Evolutionary conservation across 2,797 vertebrate genomes (phyloP).

Genomic region (Eulemur mongoz): DNA sequence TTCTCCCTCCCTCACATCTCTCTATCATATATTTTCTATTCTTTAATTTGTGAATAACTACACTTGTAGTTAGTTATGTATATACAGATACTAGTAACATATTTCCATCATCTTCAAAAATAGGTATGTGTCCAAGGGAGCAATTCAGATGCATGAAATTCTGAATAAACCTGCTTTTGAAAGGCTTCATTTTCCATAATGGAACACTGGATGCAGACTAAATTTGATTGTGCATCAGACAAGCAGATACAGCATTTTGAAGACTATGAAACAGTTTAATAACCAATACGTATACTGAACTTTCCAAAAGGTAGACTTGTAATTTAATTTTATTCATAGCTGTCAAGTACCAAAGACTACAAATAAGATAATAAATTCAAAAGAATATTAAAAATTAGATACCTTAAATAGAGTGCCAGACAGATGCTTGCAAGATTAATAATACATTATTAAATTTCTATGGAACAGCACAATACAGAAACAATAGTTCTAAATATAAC

Average conservation of each 20-base stretch:
- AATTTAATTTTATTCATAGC: constrained; percentile 66
- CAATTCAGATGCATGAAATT: background rate
- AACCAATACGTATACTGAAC: background rate
- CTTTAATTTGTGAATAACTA: background rate
- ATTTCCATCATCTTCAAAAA: background rate
- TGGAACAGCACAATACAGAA: background rate
- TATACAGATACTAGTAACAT: background rate
- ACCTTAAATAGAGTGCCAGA: background rate
- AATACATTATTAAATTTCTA: constrained; percentile 58
- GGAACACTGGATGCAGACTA: background rate
- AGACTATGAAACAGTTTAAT: constrained; percentile 52
- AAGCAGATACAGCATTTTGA: constrained; percentile 29
- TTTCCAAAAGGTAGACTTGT: constrained; percentile 39
- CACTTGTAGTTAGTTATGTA: background rate
- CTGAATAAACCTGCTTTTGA: background rate
- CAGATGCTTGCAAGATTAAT: constrained; percentile 60
- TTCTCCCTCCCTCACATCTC: no score
- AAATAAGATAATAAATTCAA: constrained; percentile 62
- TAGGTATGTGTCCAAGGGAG: background rate
- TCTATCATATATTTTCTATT: background rate
- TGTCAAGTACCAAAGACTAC: constrained; percentile 55
- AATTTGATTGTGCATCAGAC: constrained; percentile 7
- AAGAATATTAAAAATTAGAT: constrained; percentile 65
- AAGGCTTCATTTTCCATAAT: background rate
- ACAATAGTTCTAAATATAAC: background rate